A percentile compares a stretch with the other conserved stretches of the same genome.
These are phyloP conservation scores for Pseudomyrmex flavicornis DNA, from an alignment of 1,140 invertebrate genomes.

Conservation along the genomic window DNA sequence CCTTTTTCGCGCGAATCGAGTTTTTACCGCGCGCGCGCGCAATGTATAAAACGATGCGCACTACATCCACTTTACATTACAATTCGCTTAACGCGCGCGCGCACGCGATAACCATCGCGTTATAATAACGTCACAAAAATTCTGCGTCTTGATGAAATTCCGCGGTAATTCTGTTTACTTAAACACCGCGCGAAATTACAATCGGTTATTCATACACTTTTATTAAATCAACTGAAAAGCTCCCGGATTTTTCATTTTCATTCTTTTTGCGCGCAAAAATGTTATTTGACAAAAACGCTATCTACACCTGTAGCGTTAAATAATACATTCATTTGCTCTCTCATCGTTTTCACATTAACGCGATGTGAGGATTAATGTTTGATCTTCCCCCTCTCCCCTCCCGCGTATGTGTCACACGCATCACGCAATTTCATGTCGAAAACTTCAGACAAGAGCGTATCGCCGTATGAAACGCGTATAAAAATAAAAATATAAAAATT, in stretches of 20 bases:
- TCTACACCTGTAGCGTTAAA: background rate
- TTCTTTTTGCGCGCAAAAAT: background rate
- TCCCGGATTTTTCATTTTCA: background rate
- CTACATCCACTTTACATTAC: background rate
- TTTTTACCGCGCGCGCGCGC: slow-evolving; percentile 15
- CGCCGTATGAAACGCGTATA: no score
- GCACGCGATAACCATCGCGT: background rate
- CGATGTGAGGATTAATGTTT: background rate
- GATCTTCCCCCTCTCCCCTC: background rate
- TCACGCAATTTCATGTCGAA: background rate
- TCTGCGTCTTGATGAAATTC: slow-evolving; percentile 10
- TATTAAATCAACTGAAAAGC: background rate
- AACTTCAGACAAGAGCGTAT: background rate
- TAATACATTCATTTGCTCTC: background rate
- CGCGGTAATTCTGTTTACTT: background rate
- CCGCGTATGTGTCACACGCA: background rate
- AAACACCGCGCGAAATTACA: background rate
- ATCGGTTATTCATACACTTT: background rate
- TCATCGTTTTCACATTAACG: background rate
- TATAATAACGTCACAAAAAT: background rate
- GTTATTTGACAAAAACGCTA: background rate
- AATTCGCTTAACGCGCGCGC: background rate
- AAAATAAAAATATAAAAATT: slow-evolving; percentile 3
- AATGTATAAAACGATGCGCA: background rate
- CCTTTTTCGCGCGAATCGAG: background rate